Evolutionary conservation across 2,113 vertebrate genomes (phyloP), one percentile per base, ranked within the genome.

Genomic region (Osmerus mordax): DNA sequence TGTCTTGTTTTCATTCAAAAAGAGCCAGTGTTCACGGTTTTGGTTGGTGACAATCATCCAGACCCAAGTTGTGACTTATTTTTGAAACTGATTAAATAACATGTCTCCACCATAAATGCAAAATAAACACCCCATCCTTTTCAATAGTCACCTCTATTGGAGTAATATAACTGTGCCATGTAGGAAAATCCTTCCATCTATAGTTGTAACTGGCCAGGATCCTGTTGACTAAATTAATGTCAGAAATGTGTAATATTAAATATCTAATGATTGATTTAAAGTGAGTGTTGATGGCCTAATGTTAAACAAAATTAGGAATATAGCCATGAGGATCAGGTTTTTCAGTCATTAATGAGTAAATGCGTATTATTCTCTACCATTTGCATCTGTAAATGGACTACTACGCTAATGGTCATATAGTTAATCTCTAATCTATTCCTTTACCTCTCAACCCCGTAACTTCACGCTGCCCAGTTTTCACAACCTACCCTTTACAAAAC

Each of bases 401-500:
- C 15, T 56, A 65, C 47, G n/a, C 3, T 47, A 47, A 19, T 21
- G 23, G 36, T 65, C 64, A 65, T 65, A 65, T 51, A 65, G 62
- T 15, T n/a, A 23, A 18, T 21, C 4, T 18, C 61, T 65, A 65
- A 65, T 25, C 25, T 60, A 60, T 65, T 5, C 19, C n/a, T 41
- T 47, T 47, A 15, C 7, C 9, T 36, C 64, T 11, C n/a, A 65
- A 65, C 29, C 15, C 25, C 12, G 9, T 12, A 60, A 60, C 21
- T 12, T 64, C 4, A 7, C 7, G 25, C 61, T 36, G 23, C 61
- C 29, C 5, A 64, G 25, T 9, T 8, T 3, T n/a, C 28, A 47
- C 61, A 63, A 25, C 61, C 12, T 28, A 28, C 18, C 61, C 3
- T 56, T 6, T 63, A 29, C 29, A 64, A 64, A 36, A 62, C 60